Conservation (phyloP, 2,797 vertebrate genomes). For the Spinus pinus region DNA sequence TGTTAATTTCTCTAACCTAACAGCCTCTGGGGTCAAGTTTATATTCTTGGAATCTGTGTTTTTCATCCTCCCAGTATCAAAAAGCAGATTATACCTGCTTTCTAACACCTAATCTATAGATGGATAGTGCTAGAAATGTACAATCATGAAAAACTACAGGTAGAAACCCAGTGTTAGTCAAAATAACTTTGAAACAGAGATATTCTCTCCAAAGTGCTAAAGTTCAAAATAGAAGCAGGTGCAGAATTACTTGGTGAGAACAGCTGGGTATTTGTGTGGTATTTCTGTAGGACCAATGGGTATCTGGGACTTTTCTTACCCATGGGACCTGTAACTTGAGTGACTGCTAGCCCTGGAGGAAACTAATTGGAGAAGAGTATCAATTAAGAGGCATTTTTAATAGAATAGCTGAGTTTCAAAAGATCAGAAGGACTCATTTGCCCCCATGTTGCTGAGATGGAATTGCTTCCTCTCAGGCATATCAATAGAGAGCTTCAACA, state of each 20-base stretch:
- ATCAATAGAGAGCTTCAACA: not conserved
- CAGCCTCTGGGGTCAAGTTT: not conserved
- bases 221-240: not conserved
- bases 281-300: not conserved
- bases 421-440: not conserved
- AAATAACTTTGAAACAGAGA: not conserved
- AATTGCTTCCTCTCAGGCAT: not conserved
- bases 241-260: not conserved
- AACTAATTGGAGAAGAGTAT: not conserved
- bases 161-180: not conserved
- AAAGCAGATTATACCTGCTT: not conserved
- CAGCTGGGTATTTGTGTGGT: not conserved
- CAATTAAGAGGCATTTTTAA: not conserved
- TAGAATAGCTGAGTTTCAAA: not conserved
- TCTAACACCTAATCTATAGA: not conserved
- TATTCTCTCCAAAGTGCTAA: not conserved
- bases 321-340: not conserved
- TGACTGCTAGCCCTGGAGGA: not conserved
- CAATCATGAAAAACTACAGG: not conserved
- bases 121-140: fast-evolving
- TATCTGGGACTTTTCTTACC: not conserved
- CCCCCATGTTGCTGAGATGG: not conserved
- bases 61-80: not conserved
- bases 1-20: not conserved
- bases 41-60: not conserved